Percentiles rank a stretch among this genome's conserved stretches.
These are phyloP conservation scores for Pangasianodon hypophthalmus DNA, from an alignment of 2,113 vertebrate species.

Conservation along the genomic window DNA sequence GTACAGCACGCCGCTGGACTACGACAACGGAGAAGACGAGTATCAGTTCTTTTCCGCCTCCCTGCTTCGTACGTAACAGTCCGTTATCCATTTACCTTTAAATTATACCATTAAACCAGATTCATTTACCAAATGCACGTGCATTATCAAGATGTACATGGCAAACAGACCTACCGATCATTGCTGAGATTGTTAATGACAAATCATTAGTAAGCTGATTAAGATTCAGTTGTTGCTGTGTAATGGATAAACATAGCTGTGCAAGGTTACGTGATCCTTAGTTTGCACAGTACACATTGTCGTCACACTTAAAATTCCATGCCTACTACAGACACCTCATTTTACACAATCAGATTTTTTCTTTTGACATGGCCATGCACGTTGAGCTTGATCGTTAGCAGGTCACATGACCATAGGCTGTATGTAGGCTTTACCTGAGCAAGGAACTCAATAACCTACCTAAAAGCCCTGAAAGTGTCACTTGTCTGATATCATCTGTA, in stretches of 20 bases:
- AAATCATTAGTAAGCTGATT: neutral
- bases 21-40: conserved; percentile 91
- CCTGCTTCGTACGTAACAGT: conserved; percentile 79
- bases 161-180: neutral
- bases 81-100: neutral
- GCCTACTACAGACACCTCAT: neutral
- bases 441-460: no score
- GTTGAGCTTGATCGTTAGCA: neutral
- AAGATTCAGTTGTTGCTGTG: neutral
- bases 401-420: neutral
- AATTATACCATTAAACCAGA: neutral
- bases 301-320: no score
- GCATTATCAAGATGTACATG: neutral
- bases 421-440: no score
- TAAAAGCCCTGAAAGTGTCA: no score
- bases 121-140: neutral
- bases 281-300: no score
- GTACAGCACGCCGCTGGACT: conserved; percentile 92
- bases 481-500: no score
- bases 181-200: neutral
- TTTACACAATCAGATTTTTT: neutral
- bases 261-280: no score
- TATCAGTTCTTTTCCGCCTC: conserved; percentile 92
- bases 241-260: no score
- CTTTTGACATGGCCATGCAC: neutral